Evolutionary conservation across 2,113 vertebrate genomes (phyloP), one percentile per base, ranked within the genome.

Genomic region (Anolis carolinensis): DNA sequence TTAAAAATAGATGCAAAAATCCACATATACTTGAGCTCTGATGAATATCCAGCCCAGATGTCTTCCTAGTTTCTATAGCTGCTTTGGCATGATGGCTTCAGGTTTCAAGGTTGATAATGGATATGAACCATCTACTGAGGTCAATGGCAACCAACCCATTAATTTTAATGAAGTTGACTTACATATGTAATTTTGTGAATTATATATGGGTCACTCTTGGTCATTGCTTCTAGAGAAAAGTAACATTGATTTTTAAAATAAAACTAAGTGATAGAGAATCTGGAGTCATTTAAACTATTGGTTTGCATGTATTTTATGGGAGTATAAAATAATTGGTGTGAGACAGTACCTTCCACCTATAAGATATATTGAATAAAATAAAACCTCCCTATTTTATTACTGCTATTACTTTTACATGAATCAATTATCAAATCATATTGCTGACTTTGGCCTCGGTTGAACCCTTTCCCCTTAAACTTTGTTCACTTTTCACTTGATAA

Each of bases 1-100:
- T 90, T 86, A 73, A 92, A 95, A 96, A 95, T 87, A 93, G 93
- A 93, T 95, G 94, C 97, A 97, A 96, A 97, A 97, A 97, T 97
- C 96, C 97, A 97, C 96, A 95, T 91, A 93, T 94, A 71, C 93
- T 91, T 48, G 92, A 90, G 77, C 90, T 91, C 90, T 87, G 21
- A 90, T 87, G 73, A 0, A 9, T 9, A 90, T 93, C 81, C 78
- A 86, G 73, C 83, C 83, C 62, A 86, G 79, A 3, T 90, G 62
- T 91, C 52, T 90, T 91, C 78, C 92, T 76, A 90, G 77, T 92
- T 96, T 80, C 84, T 93, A 48, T 94, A 94, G 85, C 48, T 94
- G 67, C 92, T 90, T 93, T 92, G 86, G 79, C 89, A 94, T 82
- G 88, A 81, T 88, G 75, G 81, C 78, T 91, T 83, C 82, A 94